Base-by-base conservation (phyloP, 2,888 invertebrate genomes). In the Oscheius sp. region DNA sequence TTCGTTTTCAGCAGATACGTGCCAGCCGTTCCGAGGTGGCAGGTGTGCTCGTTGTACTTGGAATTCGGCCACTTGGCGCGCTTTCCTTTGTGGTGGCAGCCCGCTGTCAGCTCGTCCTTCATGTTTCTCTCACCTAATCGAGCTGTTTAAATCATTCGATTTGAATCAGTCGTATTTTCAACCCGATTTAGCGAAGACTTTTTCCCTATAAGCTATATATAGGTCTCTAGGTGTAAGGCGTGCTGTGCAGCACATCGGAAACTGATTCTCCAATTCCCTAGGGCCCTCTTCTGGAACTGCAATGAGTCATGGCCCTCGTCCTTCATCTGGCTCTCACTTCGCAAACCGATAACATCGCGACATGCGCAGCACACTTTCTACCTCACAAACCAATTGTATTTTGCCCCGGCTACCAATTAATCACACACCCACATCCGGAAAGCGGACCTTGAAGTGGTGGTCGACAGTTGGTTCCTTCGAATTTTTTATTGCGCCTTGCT, bases 21-120 rank as follows among this genome's bases (percentile, higher is more conserved):
- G 31, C 57, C 61, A 61, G 61, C 42, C 61, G 17, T 12, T 42
- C 58, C n/a, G 45, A 27, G 61, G 61, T 45, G 61, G 45, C 61
- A 61, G 61, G 57, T 57, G 61, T 61, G 61, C 61, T 61, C 61
- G 61, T 61, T 61, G 61, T 45, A 45, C 61, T 42, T 61, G 45
- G 42, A 61, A 61, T 61, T 61, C 61, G 61, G 61, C 61, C 61
- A 61, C 61, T 61, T 61, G 61, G 61, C 61, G 61, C 61, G 61
- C 61, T 61, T 61, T 61, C 61, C 61, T 61, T 61, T 61, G 61
- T 61, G 45, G 31, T 45, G 61, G 45, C 31, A 61, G 61, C 61
- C 61, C 45, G 61, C 61, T 61, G 61, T 45, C 61, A 45, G 15
- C 42, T n/a, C 29, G 45, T 61, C 61, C 42, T 45, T 61, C 45